phyloP scores from a whole-genome alignment of 2,113 vertebrate species.

The Panthera uncia region DNA sequence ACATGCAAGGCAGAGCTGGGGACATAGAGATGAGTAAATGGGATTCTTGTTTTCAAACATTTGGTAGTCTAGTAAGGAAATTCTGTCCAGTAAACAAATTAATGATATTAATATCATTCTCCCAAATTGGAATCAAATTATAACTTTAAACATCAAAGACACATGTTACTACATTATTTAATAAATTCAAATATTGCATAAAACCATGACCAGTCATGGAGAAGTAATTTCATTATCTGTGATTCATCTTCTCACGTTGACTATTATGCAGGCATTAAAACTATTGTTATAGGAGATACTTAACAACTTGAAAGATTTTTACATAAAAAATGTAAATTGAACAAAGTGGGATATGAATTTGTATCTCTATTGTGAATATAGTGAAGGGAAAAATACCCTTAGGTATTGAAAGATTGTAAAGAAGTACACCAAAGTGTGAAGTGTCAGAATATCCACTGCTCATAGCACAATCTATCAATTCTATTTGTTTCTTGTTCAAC shows the following conservation, averaged over 20 bases:
- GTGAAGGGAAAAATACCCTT: neutral
- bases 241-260: neutral
- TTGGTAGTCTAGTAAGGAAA: neutral
- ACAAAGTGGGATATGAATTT: neutral
- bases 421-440: neutral
- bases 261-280: conserved; percentile 34
- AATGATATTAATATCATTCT: neutral
- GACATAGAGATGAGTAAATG: neutral
- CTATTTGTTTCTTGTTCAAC: neutral
- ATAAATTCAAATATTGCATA: neutral
- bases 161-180: neutral
- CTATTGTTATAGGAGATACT: neutral
- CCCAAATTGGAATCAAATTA: neutral
- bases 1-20: neutral
- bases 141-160: neutral
- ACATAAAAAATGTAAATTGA: neutral
- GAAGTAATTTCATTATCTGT: neutral
- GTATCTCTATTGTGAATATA: neutral
- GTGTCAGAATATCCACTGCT: neutral
- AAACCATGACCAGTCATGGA: neutral
- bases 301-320: conserved; percentile 18
- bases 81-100: neutral
- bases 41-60: neutral
- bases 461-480: neutral
- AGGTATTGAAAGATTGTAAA: neutral